Percentiles rank a stretch among this genome's conserved stretches.
Conservation (phyloP, 2,888 invertebrate genomes). For the Pheosia gnoma region DNA sequence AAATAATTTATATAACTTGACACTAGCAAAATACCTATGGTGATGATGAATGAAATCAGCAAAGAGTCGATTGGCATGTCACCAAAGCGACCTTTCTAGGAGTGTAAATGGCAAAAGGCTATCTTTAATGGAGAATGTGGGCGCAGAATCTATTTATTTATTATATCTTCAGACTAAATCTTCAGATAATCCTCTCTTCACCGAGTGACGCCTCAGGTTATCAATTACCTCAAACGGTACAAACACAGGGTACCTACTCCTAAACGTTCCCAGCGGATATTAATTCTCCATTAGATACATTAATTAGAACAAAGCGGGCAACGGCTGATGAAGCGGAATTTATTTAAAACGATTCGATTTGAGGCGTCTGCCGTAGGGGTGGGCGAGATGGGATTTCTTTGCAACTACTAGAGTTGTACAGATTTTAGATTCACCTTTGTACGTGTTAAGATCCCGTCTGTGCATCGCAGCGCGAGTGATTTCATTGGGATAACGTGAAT, state of each 20-base stretch:
- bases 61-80: too few relatives aligned
- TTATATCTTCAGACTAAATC: conserved; percentile 4
- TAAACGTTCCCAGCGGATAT: conserved; percentile 34
- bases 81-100: too few relatives aligned
- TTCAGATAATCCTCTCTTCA: conserved; percentile 8
- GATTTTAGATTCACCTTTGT: conserved; percentile 4
- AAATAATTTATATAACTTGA: too few relatives aligned
- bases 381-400: background rate
- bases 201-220: conserved; percentile 18
- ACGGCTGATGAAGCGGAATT: conserved; percentile 48
- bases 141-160: too few relatives aligned
- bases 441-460: background rate
- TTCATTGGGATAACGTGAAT: too few relatives aligned
- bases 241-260: conserved; percentile 22
- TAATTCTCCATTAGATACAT: conserved; percentile 49
- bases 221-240: conserved; percentile 39
- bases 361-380: conserved; percentile 10
- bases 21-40: background rate
- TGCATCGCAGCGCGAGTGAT: too few relatives aligned
- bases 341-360: conserved; percentile 46
- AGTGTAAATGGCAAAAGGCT: too few relatives aligned
- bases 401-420: too few relatives aligned
- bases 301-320: conserved; percentile 42
- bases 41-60: too few relatives aligned
- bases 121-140: too few relatives aligned